Evolutionary conservation across 1,140 invertebrate species (phyloP), one percentile per base, ranked within the genome.

Genomic region (Carcinoscorpius rotundicauda): DNA sequence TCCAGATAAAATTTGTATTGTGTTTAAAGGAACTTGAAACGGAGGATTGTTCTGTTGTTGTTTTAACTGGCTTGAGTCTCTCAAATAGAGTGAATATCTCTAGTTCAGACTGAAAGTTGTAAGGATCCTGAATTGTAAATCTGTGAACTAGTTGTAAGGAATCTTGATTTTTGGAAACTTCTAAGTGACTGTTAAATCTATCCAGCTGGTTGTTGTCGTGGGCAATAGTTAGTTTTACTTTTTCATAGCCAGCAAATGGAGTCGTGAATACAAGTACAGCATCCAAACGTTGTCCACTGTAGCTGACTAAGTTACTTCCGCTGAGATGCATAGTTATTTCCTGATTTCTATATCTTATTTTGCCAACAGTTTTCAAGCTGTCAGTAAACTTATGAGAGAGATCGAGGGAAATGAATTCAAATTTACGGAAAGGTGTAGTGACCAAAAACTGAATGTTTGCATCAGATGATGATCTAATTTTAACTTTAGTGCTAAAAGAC

Each of bases 201-300:
- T 29, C 29, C 29, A 29, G 29, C 2, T 29, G 29, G 29, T 29
- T 29, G 29, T 29, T 29, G 29, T 66, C 64, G 10, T 69, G 60
- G 3, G 49, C 50, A 50, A 66, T 60, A 51, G 63, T 61, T 49
- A 29, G n/a, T 56, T 64, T 64, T 6, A 69, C 11, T 4, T 69
- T 63, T 69, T 69, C 64, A 10, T 53, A 66, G 48, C 52, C 58
- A 52, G 3, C 61, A 49, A 66, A 69, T 49, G 68, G 64, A 4
- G 68, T 68, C 49, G 55, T 63, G 3, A 57, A 49, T n/a, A 52
- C 56, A 9, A 51, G 51, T 5, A 55, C 64, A 60, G 59, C 52
- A 60, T 68, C 66, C 4, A 58, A 49, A 56, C 65, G 62, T 49
- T 56, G 57, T 4, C 56, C 49, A 6, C 56, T 60, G 49, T 62